Base-by-base conservation (phyloP, 2,888 invertebrate genomes). In the Graphium colonna region DNA sequence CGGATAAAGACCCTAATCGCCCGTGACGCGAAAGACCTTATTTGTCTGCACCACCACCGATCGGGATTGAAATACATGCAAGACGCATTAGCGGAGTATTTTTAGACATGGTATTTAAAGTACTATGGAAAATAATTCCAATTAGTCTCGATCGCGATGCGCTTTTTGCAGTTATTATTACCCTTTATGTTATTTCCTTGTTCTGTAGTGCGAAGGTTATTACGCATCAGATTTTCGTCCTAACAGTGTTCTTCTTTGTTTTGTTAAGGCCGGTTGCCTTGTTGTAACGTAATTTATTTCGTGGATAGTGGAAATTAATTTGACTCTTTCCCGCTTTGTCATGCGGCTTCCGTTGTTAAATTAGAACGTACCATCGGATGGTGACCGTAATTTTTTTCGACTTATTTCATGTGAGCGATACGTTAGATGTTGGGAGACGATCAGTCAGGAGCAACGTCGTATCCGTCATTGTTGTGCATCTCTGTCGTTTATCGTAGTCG, bases 261-360 rank as follows among this genome's bases (percentile, higher is more conserved):
- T 77, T 69, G 71, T 62, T 65, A 65, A 68, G 68, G 65, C 62
- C 67, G 65, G 63, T 67, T 68, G 52, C 65, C 67, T 69, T 68
- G 72, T 71, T 75, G 74, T 66, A 67, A 70, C 76, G 71, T 72
- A 73, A 79, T 81, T 80, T 77, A 77, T 80, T 77, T 74, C 44
- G 45, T 39, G 50, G 69, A 69, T 76, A 68, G 68, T 75, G 78
- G 73, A 81, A 79, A 85, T 80, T 80, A 84, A 85, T 86, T 79
- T 75, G 79, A 76, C 77, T 72, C 75, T 78, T 83, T 84, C 78
- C 71, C 73, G 88, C 67, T 68, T 69, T 84, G 82, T 88, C 88
- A 88, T 76, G 76, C 69, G 69, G 84, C 84, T 86, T 86, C 87
- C 87, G 87, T 79, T 79, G 77, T 79, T 77, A 79, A 79, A 85